Conservation (phyloP, 2,888 invertebrate genomes). For the Antheraea yamamai region DNA sequence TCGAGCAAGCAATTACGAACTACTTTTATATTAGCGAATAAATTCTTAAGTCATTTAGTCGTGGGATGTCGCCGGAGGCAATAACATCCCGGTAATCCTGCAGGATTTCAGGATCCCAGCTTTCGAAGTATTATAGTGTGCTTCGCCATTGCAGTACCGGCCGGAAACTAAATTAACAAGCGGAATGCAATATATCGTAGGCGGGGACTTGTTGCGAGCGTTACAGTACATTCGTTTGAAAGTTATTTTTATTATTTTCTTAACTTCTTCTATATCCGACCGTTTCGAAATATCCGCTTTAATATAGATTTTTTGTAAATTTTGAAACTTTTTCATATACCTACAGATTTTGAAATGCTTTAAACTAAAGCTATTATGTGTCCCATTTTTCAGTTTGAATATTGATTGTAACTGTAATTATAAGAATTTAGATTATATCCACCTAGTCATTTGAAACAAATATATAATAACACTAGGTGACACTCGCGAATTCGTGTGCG, state of each 20-base stretch:
- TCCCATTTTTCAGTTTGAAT: background rate
- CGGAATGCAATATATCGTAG: conserved; percentile 61
- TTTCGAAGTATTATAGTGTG: conserved; percentile 54
- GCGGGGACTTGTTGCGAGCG: conserved; percentile 47
- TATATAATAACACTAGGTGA: background rate
- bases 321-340: background rate
- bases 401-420: background rate
- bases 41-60: conserved; percentile 41
- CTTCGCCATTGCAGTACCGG: conserved; percentile 50
- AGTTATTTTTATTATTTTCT: background rate
- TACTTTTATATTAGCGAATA: conserved; percentile 59
- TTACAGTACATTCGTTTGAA: conserved; percentile 24
- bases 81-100: conserved; percentile 67
- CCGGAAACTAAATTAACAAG: conserved; percentile 62
- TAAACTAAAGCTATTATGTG: background rate
- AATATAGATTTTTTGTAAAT: background rate
- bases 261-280: background rate
- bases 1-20: conserved; percentile 47
- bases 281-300: conserved; percentile 1
- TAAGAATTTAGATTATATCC: background rate
- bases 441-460: background rate
- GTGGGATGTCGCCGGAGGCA: conserved; percentile 39
- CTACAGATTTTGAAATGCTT: background rate
- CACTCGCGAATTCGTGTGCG: too few species aligned
- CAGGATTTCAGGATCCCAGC: conserved; percentile 46